A percentile compares a stretch with the other conserved stretches of the same genome.
phyloP scores from a whole-genome alignment of 2,888 invertebrate genomes.

The Scaptomyza polygonia region DNA sequence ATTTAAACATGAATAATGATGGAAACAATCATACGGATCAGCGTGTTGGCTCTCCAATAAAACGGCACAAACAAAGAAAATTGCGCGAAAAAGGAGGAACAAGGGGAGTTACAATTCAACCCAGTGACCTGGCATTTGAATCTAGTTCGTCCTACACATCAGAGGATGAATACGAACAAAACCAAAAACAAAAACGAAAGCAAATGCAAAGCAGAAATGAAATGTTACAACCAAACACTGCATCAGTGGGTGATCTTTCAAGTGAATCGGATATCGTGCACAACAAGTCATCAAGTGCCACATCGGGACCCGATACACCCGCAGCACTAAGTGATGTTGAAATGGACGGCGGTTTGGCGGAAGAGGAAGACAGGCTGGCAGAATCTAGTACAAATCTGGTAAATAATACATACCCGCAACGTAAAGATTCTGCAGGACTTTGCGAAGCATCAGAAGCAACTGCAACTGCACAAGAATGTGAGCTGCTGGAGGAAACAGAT shows the following conservation, averaged over 20 bases:
- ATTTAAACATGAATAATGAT: constrained; percentile 13
- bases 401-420: background rate
- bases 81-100: constrained; percentile 21
- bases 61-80: constrained; percentile 67
- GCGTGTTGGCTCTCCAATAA: constrained; percentile 40
- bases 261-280: constrained; percentile 8
- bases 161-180: constrained; percentile 74
- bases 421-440: background rate
- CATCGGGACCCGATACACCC: constrained; percentile 95
- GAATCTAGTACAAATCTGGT: constrained; percentile 16
- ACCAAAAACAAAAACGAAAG: background rate
- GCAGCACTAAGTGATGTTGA: constrained; percentile 89
- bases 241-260: background rate
- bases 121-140: constrained; percentile 39
- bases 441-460: background rate
- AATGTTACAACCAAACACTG: background rate
- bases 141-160: constrained; percentile 84
- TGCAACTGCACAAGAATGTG: background rate
- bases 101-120: background rate
- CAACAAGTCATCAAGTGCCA: constrained; percentile 92
- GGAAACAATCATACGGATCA: background rate
- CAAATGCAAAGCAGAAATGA: background rate
- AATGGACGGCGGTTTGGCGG: constrained; percentile 85
- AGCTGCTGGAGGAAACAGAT: background rate
- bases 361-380: constrained; percentile 21